These are phyloP conservation scores for Drosophila demipolita DNA, from an alignment of 2,888 invertebrate species.

Conservation along the genomic window DNA sequence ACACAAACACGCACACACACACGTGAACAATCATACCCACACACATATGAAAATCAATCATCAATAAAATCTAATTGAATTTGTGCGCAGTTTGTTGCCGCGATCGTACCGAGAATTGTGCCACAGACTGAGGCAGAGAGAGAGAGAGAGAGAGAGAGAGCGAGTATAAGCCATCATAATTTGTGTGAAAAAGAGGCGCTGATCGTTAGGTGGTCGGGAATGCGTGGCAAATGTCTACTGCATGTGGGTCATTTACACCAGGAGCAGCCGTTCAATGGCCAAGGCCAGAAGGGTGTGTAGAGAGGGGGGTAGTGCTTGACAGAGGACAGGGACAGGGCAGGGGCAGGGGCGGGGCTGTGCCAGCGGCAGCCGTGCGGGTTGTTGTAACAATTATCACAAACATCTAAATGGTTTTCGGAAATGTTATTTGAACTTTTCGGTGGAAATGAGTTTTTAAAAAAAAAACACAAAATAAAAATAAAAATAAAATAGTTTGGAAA, in stretches of 20 bases:
- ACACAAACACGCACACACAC: slow-evolving; percentile 10
- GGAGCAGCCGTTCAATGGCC: slow-evolving; percentile 26
- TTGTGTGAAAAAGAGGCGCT: slow-evolving; percentile 45
- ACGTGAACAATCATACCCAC: slow-evolving; percentile 9
- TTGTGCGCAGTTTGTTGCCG: slow-evolving; percentile 55
- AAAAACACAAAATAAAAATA: slow-evolving; percentile 4
- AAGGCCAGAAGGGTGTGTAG: background rate
- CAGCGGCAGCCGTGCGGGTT: slow-evolving; percentile 35
- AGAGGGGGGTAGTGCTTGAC: background rate
- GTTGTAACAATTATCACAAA: slow-evolving; percentile 70
- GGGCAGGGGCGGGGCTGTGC: slow-evolving; percentile 8
- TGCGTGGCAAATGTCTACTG: slow-evolving; percentile 67
- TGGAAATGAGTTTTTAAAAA: slow-evolving; percentile 40
- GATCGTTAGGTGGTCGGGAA: slow-evolving; percentile 58
- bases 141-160: background rate
- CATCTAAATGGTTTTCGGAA: slow-evolving; percentile 77
- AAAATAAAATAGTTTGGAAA: slow-evolving; percentile 25
- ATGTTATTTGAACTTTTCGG: slow-evolving; percentile 68
- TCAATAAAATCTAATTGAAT: slow-evolving; percentile 81
- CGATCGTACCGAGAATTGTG: slow-evolving; percentile 39
- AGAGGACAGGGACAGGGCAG: background rate
- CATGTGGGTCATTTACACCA: slow-evolving; percentile 72
- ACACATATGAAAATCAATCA: slow-evolving; percentile 70
- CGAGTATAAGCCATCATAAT: slow-evolving; percentile 49
- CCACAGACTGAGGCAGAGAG: slow-evolving; percentile 13